Percentiles rank a stretch among this genome's conserved stretches.
phyloP scores from a whole-genome alignment of 2,888 invertebrate species.

The Caenorhabditis sinica region DNA sequence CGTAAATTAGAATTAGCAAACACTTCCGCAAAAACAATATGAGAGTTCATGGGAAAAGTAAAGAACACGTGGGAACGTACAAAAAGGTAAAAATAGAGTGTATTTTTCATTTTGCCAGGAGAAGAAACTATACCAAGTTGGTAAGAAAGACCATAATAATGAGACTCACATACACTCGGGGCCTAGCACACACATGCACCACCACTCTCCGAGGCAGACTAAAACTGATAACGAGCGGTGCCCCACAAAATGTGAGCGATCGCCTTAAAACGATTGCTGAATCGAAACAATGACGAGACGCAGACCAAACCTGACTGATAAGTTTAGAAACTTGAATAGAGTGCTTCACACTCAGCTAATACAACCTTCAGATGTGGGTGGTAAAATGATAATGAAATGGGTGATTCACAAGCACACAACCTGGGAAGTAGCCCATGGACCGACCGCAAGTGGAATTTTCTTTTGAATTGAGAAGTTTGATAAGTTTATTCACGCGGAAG shows the following conservation, averaged over 20 bases:
- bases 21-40: constrained; percentile 3
- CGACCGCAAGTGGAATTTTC: background rate
- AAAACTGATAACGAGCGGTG: constrained; percentile 51
- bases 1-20: background rate
- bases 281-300: constrained; percentile 12
- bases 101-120: background rate
- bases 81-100: background rate
- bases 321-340: constrained; percentile 43
- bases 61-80: background rate
- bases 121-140: constrained; percentile 42
- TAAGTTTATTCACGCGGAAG: constrained; percentile 16
- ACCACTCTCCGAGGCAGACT: constrained; percentile 14
- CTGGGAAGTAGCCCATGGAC: constrained; percentile 31
- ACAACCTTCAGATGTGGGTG: constrained; percentile 43
- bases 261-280: constrained; percentile 37
- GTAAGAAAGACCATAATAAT: constrained; percentile 36
- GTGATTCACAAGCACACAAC: constrained; percentile 47
- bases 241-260: constrained; percentile 46
- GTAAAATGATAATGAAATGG: constrained; percentile 49
- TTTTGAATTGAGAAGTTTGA: constrained; percentile 1
- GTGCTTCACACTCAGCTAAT: constrained; percentile 23
- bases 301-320: constrained; percentile 41
- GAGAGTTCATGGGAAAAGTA: constrained; percentile 1
- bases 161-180: constrained; percentile 17
- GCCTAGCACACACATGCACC: constrained; percentile 12